Evolutionary conservation across 1,140 invertebrate species (phyloP).

Genomic region (Pseudomyrmex flavicornis): DNA sequence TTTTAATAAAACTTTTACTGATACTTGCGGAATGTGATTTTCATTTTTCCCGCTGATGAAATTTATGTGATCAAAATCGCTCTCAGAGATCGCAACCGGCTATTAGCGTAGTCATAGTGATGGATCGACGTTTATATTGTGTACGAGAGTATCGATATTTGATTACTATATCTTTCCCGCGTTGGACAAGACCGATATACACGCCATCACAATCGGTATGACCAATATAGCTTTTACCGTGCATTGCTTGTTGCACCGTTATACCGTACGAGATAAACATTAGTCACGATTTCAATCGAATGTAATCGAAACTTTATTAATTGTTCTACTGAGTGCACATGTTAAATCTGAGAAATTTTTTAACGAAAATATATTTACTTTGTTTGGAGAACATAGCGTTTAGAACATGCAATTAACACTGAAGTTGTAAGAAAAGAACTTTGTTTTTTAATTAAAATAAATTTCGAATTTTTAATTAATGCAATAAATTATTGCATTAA

Average conservation of each 20-base stretch:
- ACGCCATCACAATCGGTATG: conserved; percentile 33
- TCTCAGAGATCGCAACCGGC: neutral
- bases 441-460: too few relatives aligned
- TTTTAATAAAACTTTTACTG: neutral
- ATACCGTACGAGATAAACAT: neutral
- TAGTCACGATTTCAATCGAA: conserved; percentile 16
- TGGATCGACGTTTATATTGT: conserved; percentile 53
- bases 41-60: conserved; percentile 6
- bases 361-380: neutral
- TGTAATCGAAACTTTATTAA: conserved; percentile 1
- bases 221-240: conserved; percentile 48
- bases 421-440: too few relatives aligned
- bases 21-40: neutral
- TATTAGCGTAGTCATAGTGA: conserved; percentile 32
- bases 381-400: neutral
- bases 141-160: conserved; percentile 57
- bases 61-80: conserved; percentile 13
- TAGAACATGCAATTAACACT: too few relatives aligned
- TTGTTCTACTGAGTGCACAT: neutral
- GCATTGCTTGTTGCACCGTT: neutral
- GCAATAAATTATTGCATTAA: too few relatives aligned
- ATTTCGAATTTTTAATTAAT: too few relatives aligned
- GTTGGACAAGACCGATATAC: conserved; percentile 36
- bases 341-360: neutral
- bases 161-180: conserved; percentile 56